phyloP scores from a whole-genome alignment of 1,140 invertebrate genomes.

The Luehdorfia chinensis region DNA sequence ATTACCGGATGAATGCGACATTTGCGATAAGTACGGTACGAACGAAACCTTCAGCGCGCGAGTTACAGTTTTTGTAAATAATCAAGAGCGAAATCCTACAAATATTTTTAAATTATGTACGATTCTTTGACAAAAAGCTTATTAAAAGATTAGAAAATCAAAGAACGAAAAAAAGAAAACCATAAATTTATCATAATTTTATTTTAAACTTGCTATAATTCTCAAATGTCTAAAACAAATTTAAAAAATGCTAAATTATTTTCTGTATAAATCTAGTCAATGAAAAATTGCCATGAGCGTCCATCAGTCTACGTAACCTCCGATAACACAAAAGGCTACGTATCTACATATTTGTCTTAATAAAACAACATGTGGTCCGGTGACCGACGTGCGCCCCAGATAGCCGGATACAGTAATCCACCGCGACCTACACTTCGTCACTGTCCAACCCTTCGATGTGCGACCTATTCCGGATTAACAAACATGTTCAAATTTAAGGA shows the following conservation, averaged over 20 bases:
- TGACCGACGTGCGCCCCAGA: slow-evolving; percentile 15
- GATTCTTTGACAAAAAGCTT: too few species aligned
- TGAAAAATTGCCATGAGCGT: slow-evolving; percentile 12
- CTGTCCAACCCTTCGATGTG: slow-evolving; percentile 48
- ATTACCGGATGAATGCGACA: too few species aligned
- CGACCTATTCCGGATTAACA: slow-evolving; percentile 49
- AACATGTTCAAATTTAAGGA: slow-evolving; percentile 57
- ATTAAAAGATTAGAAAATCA: too few species aligned
- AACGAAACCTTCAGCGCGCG: too few species aligned
- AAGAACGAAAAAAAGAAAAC: too few species aligned
- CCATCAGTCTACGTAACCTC: slow-evolving; percentile 3
- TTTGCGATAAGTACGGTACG: too few species aligned
- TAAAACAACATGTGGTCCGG: slow-evolving; percentile 22
- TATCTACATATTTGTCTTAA: slow-evolving; percentile 26
- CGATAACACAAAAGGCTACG: slow-evolving; percentile 20
- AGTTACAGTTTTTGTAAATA: too few species aligned
- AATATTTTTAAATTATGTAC: too few species aligned
- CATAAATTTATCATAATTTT: too few species aligned
- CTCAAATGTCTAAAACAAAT: too few species aligned
- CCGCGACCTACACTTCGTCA: slow-evolving; percentile 54
- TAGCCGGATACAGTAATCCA: slow-evolving; percentile 34
- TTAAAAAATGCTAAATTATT: slow-evolving; percentile 5
- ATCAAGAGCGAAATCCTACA: too few species aligned
- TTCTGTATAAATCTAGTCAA: slow-evolving; percentile 12
- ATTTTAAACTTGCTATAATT: too few species aligned